phyloP scores from a whole-genome alignment of 2,888 invertebrate species.

The Drosophila colorata region DNA sequence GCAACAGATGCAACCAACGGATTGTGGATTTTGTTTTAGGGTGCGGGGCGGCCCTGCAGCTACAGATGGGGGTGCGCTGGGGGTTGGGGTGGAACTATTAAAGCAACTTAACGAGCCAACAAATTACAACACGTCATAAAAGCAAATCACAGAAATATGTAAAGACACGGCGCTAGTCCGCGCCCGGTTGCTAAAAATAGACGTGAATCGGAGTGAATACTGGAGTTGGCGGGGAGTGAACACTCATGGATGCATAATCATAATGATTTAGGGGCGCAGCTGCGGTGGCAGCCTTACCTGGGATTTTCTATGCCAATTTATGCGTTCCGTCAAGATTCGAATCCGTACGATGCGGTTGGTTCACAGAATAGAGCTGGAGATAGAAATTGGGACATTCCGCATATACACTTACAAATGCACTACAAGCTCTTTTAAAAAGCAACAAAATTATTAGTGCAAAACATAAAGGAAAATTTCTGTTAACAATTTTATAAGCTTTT shows the following conservation, averaged over 20 bases:
- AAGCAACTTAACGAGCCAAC: conserved; percentile 83
- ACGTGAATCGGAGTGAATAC: conserved; percentile 15
- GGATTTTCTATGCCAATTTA: conserved; percentile 52
- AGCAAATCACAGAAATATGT: conserved; percentile 63
- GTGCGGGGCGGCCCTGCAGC: not conserved
- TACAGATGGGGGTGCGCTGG: not conserved
- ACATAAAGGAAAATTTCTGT: no score
- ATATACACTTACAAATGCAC: no score
- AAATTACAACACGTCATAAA: conserved; percentile 85
- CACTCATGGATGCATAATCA: conserved; percentile 52
- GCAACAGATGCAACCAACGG: conserved; percentile 29
- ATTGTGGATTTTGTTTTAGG: conserved; percentile 16
- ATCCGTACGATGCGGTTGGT: conserved; percentile 12
- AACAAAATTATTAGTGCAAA: no score
- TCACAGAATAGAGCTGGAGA: not conserved
- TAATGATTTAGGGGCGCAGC: conserved; percentile 80
- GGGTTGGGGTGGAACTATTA: conserved; percentile 52
- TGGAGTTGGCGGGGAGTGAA: conserved; percentile 11
- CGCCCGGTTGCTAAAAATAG: conserved; percentile 48
- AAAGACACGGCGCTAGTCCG: conserved; percentile 26
- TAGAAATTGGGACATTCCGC: no score
- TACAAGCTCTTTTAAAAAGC: no score
- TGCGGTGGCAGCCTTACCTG: conserved; percentile 50
- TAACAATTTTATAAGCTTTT: no score
- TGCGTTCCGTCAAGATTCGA: conserved; percentile 7